Base-by-base conservation (phyloP, 1,140 invertebrate species). In the Panagrolaimus sp. region DNA sequence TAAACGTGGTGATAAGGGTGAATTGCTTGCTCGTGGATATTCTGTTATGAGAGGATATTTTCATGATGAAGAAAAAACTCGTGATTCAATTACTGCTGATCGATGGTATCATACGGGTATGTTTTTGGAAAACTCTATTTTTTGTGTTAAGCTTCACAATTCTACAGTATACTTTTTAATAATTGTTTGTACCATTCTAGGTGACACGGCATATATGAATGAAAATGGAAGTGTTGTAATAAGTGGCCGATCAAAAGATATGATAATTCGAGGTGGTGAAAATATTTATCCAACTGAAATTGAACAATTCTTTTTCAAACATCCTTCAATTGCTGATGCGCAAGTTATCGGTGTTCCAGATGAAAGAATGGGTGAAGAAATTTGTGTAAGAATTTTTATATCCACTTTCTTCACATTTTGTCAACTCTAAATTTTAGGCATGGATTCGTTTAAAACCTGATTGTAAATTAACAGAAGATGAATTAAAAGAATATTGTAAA, bases 221-320 rank as follows among this genome's bases (percentile, higher is more conserved):
- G 85, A 87, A 68, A 86, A 91, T 72, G 92, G 91, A 2, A 91
- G 91, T 80, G 88, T 89, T 0, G 81, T 85, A 69, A 88, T 93
- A 66, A 88, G 91, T 47, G 91, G 92, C 1, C 86, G 92, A 65
- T 82, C 89, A 5, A 93, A 93, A 81, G 92, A 94, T 73, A 88
- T 93, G 87, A 88, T 94, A 38, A 93, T 92, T 45, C 85, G 91
- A 67, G 91, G 92, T 53, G 92, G 92, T 38, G 92, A 94, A 84
- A 94, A 93, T 83, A 89, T 95, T 62, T 85, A 85, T 72, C 92
- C 92, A 0, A 88, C 87, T 44, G 92, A 94, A 86, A 87, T 95
- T 64, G 92, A 95, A 85, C 87, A 90, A 71, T 88, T 90, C 72
- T 77, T 92, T 0, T 88, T 89, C 75, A 87, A 86, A 9, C 90